phyloP scores from a whole-genome alignment of 2,888 invertebrate species.

The Horisme vitalbata region DNA sequence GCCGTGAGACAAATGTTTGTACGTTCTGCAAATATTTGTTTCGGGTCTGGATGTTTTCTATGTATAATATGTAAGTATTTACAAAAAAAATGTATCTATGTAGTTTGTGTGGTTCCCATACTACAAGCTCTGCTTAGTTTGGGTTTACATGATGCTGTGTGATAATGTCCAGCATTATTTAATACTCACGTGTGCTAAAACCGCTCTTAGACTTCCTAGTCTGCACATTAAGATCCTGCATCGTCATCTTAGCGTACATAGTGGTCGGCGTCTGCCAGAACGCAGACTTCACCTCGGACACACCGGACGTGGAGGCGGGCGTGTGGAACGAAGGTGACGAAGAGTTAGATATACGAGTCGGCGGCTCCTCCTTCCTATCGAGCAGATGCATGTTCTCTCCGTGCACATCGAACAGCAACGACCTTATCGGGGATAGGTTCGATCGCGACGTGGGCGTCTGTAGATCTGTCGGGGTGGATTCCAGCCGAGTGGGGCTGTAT shows the following conservation, averaged over 20 bases:
- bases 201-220: slow-evolving; percentile 29
- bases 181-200: slow-evolving; percentile 50
- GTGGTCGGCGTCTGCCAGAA: slow-evolving; percentile 41
- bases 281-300: slow-evolving; percentile 1
- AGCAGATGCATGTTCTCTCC: background rate
- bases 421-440: background rate
- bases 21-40: too few relatives aligned
- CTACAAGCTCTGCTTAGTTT: too few relatives aligned
- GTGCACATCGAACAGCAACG: background rate
- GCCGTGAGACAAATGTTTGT: too few relatives aligned
- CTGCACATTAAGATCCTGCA: slow-evolving; percentile 6
- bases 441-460: background rate
- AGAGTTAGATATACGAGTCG: background rate
- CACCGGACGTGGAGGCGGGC: slow-evolving; percentile 30
- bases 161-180: too few relatives aligned
- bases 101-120: too few relatives aligned
- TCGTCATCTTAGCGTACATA: slow-evolving; percentile 38
- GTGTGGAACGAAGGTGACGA: slow-evolving; percentile 28
- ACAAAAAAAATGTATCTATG: too few relatives aligned
- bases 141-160: too few relatives aligned
- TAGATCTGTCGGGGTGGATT: slow-evolving; percentile 7
- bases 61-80: too few relatives aligned
- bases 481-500: slow-evolving; percentile 7
- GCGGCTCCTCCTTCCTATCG: background rate
- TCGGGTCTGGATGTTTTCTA: too few relatives aligned